Conservation (phyloP, 2,113 vertebrate genomes). For the Stigmatopora argus region DNA sequence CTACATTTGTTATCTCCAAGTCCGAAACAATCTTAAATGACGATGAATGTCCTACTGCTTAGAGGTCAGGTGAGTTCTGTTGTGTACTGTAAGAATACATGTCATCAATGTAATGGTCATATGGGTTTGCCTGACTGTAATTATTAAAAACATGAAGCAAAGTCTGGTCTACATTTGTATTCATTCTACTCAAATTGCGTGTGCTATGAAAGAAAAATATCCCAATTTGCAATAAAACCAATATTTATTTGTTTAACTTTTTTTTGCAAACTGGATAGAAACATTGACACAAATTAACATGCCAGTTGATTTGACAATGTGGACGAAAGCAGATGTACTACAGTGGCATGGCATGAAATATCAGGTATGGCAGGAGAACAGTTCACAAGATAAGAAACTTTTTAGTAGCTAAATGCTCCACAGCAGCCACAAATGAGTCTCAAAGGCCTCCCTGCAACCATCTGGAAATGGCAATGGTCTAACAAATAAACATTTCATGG, state of each 20-base stretch:
- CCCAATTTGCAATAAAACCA: slow-evolving; percentile 22
- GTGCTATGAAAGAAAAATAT: not conserved
- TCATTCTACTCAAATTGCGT: not conserved
- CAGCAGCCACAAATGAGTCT: slow-evolving; percentile 17
- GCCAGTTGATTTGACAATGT: slow-evolving; percentile 50
- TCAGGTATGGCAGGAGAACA: slow-evolving; percentile 37
- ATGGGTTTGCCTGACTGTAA: slow-evolving; percentile 68
- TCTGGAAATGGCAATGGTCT: slow-evolving; percentile 23
- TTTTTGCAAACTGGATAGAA: slow-evolving; percentile 73
- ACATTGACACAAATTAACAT: slow-evolving; percentile 60
- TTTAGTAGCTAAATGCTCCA: slow-evolving; percentile 22
- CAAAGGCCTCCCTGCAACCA: slow-evolving; percentile 26
- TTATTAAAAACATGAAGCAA: slow-evolving; percentile 67
- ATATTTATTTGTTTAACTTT: slow-evolving; percentile 60
- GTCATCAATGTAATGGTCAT: slow-evolving; percentile 71
- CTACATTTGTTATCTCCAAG: slow-evolving; percentile 63
- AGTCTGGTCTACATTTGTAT: not conserved
- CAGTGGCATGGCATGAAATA: slow-evolving; percentile 42
- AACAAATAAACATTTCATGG: not conserved
- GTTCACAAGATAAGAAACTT: slow-evolving; percentile 21
- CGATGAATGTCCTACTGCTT: slow-evolving; percentile 74
- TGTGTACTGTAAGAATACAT: slow-evolving; percentile 72
- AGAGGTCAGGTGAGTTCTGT: slow-evolving; percentile 65
- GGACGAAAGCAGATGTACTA: slow-evolving; percentile 43
- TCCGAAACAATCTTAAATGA: slow-evolving; percentile 72